Conservation (phyloP, 2,797 vertebrate species). For the Fistularia tabacaria region DNA sequence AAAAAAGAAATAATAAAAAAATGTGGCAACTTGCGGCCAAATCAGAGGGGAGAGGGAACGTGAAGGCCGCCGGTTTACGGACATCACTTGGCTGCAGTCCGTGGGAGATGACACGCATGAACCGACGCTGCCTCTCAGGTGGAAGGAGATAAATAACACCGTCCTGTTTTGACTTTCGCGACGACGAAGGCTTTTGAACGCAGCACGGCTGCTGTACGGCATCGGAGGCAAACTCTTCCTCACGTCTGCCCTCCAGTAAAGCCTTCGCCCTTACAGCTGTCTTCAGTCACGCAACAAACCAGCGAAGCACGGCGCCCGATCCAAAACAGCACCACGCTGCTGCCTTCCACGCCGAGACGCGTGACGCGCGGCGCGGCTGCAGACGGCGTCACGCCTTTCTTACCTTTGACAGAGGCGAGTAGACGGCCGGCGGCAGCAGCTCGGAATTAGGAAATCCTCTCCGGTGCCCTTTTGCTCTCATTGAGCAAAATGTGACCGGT, state of each 20-base stretch:
- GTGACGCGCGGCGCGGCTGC: slow-evolving; percentile 38
- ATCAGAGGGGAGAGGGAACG: slow-evolving; percentile 2
- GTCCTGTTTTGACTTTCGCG: slow-evolving; percentile 44
- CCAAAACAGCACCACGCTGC: slow-evolving; percentile 11
- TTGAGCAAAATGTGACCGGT: slow-evolving; percentile 62
- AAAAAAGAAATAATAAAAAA: too few relatives aligned
- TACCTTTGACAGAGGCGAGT: slow-evolving; percentile 63
- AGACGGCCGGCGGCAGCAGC: slow-evolving; percentile 52
- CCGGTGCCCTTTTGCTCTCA: slow-evolving; percentile 68
- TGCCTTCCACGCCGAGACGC: slow-evolving; percentile 21
- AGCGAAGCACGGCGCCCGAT: neutral
- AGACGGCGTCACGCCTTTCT: slow-evolving; percentile 36
- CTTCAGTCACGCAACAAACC: slow-evolving; percentile 11
- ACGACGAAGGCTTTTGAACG: slow-evolving; percentile 5
- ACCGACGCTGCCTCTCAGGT: too few relatives aligned
- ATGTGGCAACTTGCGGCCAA: neutral
- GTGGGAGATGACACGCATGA: neutral
- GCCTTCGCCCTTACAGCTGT: slow-evolving; percentile 50
- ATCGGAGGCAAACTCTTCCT: neutral
- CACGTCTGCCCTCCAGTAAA: slow-evolving; percentile 58
- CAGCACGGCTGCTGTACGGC: neutral
- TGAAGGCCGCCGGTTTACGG: slow-evolving; percentile 38
- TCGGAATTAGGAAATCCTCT: slow-evolving; percentile 62
- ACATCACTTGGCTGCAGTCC: slow-evolving; percentile 31
- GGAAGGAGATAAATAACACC: slow-evolving; percentile 4